These are phyloP conservation scores for Drosophila anceps DNA, from an alignment of 2,888 invertebrate species.

Conservation along the genomic window DNA sequence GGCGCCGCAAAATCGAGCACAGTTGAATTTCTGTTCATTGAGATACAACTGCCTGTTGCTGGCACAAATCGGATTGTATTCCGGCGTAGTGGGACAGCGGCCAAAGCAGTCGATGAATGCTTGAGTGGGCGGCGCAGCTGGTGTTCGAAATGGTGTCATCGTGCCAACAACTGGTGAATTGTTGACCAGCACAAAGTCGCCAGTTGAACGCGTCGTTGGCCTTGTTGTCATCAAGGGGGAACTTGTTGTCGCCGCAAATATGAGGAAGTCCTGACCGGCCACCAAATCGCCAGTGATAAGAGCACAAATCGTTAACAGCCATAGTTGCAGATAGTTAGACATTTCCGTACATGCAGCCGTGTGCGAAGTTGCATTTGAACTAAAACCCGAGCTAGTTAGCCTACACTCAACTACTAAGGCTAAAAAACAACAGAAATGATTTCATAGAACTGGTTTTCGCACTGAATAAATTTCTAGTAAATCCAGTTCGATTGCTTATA, in stretches of 20 bases:
- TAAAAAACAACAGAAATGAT: constrained; percentile 23
- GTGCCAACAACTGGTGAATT: constrained; percentile 66
- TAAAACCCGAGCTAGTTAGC: constrained; percentile 18
- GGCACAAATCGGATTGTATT: constrained; percentile 85
- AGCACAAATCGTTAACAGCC: constrained; percentile 12
- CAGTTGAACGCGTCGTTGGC: constrained; percentile 12
- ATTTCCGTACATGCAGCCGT: constrained; percentile 24
- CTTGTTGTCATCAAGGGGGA: not conserved
- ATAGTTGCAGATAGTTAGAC: constrained; percentile 13
- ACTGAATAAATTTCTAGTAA: constrained; percentile 45
- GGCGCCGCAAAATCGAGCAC: constrained; percentile 83
- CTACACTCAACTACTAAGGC: constrained; percentile 4
- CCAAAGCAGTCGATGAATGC: constrained; percentile 76
- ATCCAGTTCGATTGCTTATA: constrained; percentile 60
- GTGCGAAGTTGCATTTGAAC: constrained; percentile 24
- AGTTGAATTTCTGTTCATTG: constrained; percentile 83
- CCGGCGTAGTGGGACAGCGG: constrained; percentile 82
- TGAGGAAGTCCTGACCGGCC: constrained; percentile 44
- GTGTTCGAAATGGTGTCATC: constrained; percentile 65
- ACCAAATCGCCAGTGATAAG: constrained; percentile 26
- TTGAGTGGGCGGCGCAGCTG: constrained; percentile 56
- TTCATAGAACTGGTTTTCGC: constrained; percentile 59
- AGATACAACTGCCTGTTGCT: constrained; percentile 79
- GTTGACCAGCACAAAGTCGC: constrained; percentile 73
- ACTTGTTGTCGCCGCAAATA: constrained; percentile 50